Conservation (phyloP, 2,888 invertebrate species). For the Cephus pulcher region DNA sequence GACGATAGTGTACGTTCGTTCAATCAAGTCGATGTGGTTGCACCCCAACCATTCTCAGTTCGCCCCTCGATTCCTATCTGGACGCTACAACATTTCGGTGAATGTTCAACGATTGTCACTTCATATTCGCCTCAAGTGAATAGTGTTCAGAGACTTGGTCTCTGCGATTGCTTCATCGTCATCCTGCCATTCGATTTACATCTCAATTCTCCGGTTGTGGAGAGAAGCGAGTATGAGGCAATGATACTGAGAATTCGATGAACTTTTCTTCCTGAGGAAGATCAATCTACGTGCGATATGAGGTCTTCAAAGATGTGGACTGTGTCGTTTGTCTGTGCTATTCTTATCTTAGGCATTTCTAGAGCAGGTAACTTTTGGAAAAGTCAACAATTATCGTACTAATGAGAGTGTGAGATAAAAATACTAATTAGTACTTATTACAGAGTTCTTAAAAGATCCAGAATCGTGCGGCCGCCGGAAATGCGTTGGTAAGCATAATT, state of each 20-base stretch:
- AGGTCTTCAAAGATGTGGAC: background rate
- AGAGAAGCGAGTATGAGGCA: background rate
- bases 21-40: constrained; percentile 40
- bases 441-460: constrained; percentile 53
- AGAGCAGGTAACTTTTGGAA: background rate
- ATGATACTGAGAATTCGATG: background rate
- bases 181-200: no score
- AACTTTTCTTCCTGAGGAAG: background rate
- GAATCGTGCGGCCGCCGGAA: constrained; percentile 53
- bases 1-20: constrained; percentile 36
- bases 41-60: constrained; percentile 34
- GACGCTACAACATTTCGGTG: background rate
- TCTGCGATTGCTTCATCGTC: background rate
- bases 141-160: background rate
- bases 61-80: constrained; percentile 23
- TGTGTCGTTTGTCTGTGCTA: background rate
- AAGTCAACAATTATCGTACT: background rate
- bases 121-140: background rate
- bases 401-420: background rate
- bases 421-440: constrained; percentile 19
- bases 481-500: constrained; percentile 53
- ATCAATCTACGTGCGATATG: background rate
- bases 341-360: background rate
- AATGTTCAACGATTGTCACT: background rate
- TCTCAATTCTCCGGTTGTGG: background rate